Evolutionary conservation across 2,113 vertebrate genomes (phyloP).

Genomic region (Butastur rufipennis): DNA sequence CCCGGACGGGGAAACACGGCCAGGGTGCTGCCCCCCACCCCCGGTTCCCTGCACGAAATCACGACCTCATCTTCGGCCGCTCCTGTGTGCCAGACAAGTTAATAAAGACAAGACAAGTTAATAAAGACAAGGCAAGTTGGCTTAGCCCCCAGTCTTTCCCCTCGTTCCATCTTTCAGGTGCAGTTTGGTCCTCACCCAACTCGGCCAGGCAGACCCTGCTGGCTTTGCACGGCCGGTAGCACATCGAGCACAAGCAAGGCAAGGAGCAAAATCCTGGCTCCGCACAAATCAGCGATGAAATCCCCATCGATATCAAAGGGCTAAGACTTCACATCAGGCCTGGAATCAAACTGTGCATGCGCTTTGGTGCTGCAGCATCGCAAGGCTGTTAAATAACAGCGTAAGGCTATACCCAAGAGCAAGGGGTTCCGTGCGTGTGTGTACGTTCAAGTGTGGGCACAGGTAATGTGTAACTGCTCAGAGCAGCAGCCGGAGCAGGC

Average conservation of each 20-base stretch:
- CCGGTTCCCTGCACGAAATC: rapidly evolving
- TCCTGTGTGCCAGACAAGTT: rapidly evolving
- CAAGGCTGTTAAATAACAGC: rapidly evolving
- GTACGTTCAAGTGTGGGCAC: rapidly evolving
- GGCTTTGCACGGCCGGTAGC: background rate
- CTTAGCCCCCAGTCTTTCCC: background rate
- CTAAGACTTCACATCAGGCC: rapidly evolving
- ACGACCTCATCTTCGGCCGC: rapidly evolving
- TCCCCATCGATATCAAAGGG: rapidly evolving
- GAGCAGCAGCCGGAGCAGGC: background rate
- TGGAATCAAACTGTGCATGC: rapidly evolving
- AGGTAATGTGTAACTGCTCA: rapidly evolving
- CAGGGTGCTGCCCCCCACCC: background rate
- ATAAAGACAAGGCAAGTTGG: background rate
- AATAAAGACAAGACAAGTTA: rapidly evolving
- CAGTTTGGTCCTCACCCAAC: rapidly evolving
- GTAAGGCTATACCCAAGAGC: rapidly evolving
- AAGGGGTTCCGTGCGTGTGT: rapidly evolving
- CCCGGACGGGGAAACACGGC: too few relatives aligned
- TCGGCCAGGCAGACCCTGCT: too few relatives aligned
- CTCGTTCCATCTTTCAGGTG: rapidly evolving
- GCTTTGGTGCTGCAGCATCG: background rate
- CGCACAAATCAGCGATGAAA: rapidly evolving
- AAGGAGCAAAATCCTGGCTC: background rate
- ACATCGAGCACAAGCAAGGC: rapidly evolving